Evolutionary conservation across 2,888 invertebrate species (phyloP), one percentile per base, ranked within the genome.

Genomic region (Frankliniella fusca): DNA sequence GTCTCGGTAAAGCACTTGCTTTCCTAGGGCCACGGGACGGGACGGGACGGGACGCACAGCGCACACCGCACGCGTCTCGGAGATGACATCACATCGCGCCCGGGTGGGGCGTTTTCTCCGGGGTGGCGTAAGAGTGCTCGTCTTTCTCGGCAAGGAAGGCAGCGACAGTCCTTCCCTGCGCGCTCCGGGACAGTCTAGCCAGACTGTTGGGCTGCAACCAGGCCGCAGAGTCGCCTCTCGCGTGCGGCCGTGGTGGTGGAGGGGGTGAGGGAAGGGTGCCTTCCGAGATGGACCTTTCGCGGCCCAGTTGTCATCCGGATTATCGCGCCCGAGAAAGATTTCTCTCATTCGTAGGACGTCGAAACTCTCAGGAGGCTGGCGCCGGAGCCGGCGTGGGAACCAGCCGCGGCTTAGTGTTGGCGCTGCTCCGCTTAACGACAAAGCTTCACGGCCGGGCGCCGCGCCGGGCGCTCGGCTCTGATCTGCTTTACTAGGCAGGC

Each of bases 91-190:
- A 76, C 70, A 12, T 27, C n/a, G n/a, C 70, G n/a, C 70, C 23
- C 61, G 70, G 23, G 70, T 23, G 27, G 70, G 70, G n/a, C 70
- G 70, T 76, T 76, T 76, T 76, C 70, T 76, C 70, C 70, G 1
- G 54, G 20, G 70, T 76, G 70, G 23, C 70, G 70, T 76, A 76
- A 76, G 70, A 61, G 61, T 20, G 5, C 38, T 3, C 38, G 38
- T 38, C 38, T 38, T 54, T 15, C 15, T 10, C 54, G 54, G 38
- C 38, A 38, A 38, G 38, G 38, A 38, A 3, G 38, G 38, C 38
- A 38, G 38, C 5, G 38, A 38, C 38, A 5, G 38, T 38, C 38
- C 38, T 38, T 38, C 38, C 38, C 38, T 5, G 2, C 54, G 54
- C 54, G 15, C 54, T 54, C 18, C 12, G 38, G 38, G 5, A 3